These are phyloP conservation scores for Schizotus pectinicornis DNA, from an alignment of 2,888 invertebrate genomes.

Conservation along the genomic window DNA sequence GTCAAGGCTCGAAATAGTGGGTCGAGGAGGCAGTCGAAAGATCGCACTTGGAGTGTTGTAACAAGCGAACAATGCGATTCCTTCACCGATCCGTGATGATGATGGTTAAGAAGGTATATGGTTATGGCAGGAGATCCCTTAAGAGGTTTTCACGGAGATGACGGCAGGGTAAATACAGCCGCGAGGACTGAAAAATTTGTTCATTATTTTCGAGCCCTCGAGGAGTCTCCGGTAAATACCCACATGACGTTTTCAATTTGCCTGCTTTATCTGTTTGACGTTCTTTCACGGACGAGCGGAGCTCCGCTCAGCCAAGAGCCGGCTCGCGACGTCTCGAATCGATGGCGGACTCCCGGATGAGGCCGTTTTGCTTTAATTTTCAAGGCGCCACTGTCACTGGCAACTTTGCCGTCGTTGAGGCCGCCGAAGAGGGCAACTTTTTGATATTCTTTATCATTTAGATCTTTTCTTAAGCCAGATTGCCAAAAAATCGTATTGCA, in stretches of 20 bases:
- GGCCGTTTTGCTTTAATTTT: no score
- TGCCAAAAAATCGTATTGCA: no score
- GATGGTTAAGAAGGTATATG: no score
- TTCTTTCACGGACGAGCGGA: conserved; percentile 23
- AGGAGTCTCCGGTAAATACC: conserved; percentile 28
- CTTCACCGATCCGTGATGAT: neutral
- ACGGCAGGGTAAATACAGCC: conserved; percentile 16
- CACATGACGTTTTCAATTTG: conserved; percentile 33
- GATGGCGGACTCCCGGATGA: no score
- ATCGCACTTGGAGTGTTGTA: neutral
- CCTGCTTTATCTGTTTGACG: conserved; percentile 28
- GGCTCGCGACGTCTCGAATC: no score
- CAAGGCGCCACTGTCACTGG: no score
- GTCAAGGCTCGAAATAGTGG: conserved; percentile 9
- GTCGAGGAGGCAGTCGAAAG: neutral
- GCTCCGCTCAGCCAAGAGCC: neutral
- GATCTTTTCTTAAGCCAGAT: no score
- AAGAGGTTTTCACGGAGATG: no score
- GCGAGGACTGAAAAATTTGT: conserved; percentile 19
- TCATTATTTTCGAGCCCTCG: conserved; percentile 27
- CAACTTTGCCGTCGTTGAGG: no score
- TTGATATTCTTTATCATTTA: no score
- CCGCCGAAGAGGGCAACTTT: no score
- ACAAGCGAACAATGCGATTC: neutral
- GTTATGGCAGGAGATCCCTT: no score